A percentile compares a stretch with the other conserved stretches of the same genome.
Evolutionary conservation across 2,888 invertebrate genomes (phyloP).

Genomic region (Cheilosia vulpina): DNA sequence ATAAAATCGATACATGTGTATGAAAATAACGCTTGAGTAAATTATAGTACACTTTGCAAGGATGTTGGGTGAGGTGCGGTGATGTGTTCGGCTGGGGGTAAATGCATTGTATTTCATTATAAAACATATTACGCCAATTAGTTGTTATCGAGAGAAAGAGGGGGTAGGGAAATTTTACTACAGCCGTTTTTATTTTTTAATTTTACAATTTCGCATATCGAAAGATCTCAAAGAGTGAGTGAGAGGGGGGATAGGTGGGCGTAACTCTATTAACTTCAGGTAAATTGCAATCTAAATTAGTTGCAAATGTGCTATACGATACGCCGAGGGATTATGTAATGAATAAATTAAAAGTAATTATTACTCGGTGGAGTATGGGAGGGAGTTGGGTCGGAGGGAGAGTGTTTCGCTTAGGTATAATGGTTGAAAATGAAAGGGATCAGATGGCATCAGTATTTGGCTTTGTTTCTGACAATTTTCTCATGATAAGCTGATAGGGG

Average conservation of each 20-base stretch:
- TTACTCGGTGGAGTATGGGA: not conserved
- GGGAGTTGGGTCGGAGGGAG: not conserved
- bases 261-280: conserved; percentile 69
- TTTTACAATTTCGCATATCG: conserved; percentile 68
- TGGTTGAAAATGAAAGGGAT: no score
- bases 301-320: conserved; percentile 65
- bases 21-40: conserved; percentile 67
- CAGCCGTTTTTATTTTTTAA: conserved; percentile 31
- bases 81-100: not conserved
- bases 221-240: conserved; percentile 43
- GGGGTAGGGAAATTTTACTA: not conserved
- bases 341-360: conserved; percentile 50
- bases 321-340: conserved; percentile 18
- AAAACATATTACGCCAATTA: conserved; percentile 68
- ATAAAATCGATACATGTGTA: conserved; percentile 68
- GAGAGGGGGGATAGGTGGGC: conserved; percentile 35
- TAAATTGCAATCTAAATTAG: conserved; percentile 72
- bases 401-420: not conserved
- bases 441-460: no score
- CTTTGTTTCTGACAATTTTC: no score
- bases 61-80: conserved; percentile 28
- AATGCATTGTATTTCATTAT: conserved; percentile 61
- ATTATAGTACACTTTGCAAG: conserved; percentile 53
- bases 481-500: no score
- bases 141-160: conserved; percentile 42